Evolutionary conservation across 2,113 vertebrate genomes (phyloP).

Genomic region (Fregata magnificens): DNA sequence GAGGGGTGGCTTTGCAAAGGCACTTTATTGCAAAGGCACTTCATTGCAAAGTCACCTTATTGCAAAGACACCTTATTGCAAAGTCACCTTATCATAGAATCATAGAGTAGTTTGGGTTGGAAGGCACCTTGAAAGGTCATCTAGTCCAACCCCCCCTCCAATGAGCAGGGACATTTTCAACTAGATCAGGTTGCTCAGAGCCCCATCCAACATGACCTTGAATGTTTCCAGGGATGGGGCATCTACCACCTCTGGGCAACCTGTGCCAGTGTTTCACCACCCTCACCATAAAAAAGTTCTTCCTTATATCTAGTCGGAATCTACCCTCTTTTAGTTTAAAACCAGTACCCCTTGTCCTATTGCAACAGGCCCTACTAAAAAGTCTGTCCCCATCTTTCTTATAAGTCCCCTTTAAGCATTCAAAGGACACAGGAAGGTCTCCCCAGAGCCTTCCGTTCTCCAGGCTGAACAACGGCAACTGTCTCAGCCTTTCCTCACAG

Average conservation of each 20-base stretch:
- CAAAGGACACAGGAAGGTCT: not conserved
- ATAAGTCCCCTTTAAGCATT: too few species aligned
- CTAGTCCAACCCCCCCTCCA: not conserved
- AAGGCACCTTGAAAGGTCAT: not conserved
- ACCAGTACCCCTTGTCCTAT: not conserved
- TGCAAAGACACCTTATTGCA: not conserved
- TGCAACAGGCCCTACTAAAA: not conserved
- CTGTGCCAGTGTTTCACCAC: not conserved
- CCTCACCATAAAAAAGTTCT: accelerated
- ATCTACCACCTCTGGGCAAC: not conserved
- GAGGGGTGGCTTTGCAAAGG: not conserved
- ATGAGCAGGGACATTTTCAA: too few species aligned
- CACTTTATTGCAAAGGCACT: not conserved
- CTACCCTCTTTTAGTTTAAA: not conserved
- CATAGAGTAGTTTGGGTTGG: not conserved
- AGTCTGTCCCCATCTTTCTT: not conserved
- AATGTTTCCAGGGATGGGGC: not conserved
- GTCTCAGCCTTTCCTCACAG: not conserved
- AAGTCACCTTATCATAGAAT: not conserved
- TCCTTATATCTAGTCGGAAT: not conserved
- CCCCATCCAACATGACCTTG: not conserved
- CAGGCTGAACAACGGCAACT: not conserved
- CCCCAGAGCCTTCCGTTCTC: not conserved
- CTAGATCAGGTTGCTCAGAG: not conserved
- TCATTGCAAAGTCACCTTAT: not conserved